These are phyloP conservation scores for Anoplolepis gracilipes DNA, from an alignment of 1,140 invertebrate species.

Conservation along the genomic window DNA sequence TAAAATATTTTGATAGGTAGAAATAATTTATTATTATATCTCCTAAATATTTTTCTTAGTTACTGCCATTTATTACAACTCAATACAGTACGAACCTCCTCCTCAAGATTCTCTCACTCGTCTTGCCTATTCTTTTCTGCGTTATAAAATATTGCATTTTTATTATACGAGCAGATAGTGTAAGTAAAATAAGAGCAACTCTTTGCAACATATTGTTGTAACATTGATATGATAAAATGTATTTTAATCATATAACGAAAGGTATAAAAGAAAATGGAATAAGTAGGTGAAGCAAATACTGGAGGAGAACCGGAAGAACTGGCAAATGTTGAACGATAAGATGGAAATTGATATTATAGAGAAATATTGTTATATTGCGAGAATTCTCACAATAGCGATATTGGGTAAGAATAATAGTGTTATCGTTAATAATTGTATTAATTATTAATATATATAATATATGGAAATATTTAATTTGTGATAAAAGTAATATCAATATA, in stretches of 20 bases:
- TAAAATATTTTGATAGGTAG: neutral
- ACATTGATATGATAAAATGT: neutral
- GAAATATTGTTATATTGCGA: neutral
- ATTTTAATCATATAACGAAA: conserved; percentile 9
- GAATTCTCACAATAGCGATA: neutral
- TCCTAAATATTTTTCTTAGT: conserved; percentile 4
- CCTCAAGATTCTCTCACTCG: neutral
- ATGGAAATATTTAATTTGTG: no score
- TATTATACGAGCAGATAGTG: neutral
- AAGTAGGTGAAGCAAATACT: conserved; percentile 25
- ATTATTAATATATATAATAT: no score
- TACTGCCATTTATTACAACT: conserved; percentile 11
- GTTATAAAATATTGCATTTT: conserved; percentile 25
- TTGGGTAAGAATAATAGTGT: conserved; percentile 17
- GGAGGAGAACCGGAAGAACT: conserved; percentile 23
- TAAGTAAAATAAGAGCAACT: neutral
- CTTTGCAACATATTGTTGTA: neutral
- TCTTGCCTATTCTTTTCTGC: conserved; percentile 8
- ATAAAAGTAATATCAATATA: no score
- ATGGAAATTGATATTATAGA: conserved; percentile 50
- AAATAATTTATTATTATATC: neutral
- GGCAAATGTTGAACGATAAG: conserved; percentile 36
- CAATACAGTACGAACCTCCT: conserved; percentile 10
- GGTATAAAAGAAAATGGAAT: neutral
- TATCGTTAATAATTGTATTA: no score